These are phyloP conservation scores for Chelidonichthys spinosus DNA, from an alignment of 2,797 vertebrate genomes.

Conservation along the genomic window DNA sequence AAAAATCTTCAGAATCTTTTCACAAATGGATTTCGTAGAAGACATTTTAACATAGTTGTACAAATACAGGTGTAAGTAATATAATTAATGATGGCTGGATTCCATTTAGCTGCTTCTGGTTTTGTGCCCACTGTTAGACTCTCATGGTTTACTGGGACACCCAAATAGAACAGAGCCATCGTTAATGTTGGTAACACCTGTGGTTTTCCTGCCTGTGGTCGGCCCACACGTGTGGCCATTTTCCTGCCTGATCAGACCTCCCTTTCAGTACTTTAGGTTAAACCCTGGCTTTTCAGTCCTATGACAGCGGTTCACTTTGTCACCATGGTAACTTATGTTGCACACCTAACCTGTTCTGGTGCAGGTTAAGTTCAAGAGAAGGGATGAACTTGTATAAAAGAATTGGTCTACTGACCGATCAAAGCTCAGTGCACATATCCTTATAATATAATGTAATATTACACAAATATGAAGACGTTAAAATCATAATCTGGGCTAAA, in stretches of 20 bases:
- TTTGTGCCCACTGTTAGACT: slow-evolving; percentile 4
- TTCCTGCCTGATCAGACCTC: slow-evolving; percentile 21
- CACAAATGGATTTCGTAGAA: not conserved
- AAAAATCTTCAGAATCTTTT: slow-evolving; percentile 7
- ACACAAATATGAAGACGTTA: too few relatives aligned
- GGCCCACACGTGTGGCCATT: slow-evolving; percentile 30
- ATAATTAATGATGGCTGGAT: slow-evolving; percentile 23
- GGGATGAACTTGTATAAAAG: too few relatives aligned
- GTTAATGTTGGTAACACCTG: slow-evolving; percentile 33
- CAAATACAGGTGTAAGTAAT: slow-evolving; percentile 14
- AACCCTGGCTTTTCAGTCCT: too few relatives aligned
- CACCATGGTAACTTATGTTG: not conserved
- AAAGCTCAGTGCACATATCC: too few relatives aligned
- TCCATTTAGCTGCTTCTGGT: slow-evolving; percentile 6
- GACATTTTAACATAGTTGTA: slow-evolving; percentile 17
- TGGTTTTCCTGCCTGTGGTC: slow-evolving; percentile 30
- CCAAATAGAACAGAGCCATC: slow-evolving; percentile 9
- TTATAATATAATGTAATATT: too few relatives aligned
- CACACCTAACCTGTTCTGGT: slow-evolving; percentile 9
- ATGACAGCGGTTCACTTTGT: too few relatives aligned
- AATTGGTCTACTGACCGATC: too few relatives aligned
- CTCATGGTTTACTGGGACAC: not conserved
- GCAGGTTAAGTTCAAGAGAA: too few relatives aligned
- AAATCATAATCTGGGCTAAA: too few relatives aligned
- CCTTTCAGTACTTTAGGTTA: slow-evolving; percentile 4